These are phyloP conservation scores for Andrena bucephala DNA, from an alignment of 2,888 invertebrate genomes.

Conservation along the genomic window DNA sequence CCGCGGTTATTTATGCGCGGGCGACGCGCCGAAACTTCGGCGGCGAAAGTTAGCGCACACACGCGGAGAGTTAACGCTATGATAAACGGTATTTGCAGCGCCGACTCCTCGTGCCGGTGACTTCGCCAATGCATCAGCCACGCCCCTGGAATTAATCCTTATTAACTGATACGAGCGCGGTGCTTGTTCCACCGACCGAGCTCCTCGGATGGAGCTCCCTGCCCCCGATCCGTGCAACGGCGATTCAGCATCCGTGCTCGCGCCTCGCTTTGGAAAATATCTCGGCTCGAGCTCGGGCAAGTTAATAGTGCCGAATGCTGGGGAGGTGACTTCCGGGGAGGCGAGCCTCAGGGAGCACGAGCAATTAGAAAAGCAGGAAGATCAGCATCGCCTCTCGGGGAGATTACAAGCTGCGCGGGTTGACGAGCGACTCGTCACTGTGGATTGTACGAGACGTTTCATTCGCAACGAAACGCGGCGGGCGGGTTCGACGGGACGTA, in stretches of 20 bases:
- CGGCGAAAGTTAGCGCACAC: conserved; percentile 54
- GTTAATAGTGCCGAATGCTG: too few relatives aligned
- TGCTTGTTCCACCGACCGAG: conserved; percentile 29
- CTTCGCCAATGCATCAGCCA: conserved; percentile 67
- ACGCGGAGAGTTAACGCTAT: conserved; percentile 44
- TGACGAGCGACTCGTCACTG: conserved; percentile 61
- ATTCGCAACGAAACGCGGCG: conserved; percentile 53
- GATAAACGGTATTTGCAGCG: conserved; percentile 65
- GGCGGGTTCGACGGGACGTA: conserved; percentile 41
- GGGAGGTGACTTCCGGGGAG: too few relatives aligned
- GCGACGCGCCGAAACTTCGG: conserved; percentile 58
- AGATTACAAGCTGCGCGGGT: conserved; percentile 13
- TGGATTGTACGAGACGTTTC: conserved; percentile 65
- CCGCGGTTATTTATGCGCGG: conserved; percentile 66
- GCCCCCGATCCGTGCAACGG: neutral
- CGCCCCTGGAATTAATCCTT: conserved; percentile 68
- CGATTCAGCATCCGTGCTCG: too few relatives aligned
- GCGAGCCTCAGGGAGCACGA: neutral
- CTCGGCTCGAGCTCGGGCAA: too few relatives aligned
- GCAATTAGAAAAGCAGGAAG: neutral
- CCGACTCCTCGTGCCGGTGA: conserved; percentile 61
- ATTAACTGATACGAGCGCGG: conserved; percentile 58
- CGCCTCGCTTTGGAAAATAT: too few relatives aligned
- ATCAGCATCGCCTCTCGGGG: neutral
- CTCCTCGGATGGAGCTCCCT: conserved; percentile 46